Evolutionary conservation across 2,888 invertebrate species (phyloP).

Genomic region (Sarcophaga subvicina): DNA sequence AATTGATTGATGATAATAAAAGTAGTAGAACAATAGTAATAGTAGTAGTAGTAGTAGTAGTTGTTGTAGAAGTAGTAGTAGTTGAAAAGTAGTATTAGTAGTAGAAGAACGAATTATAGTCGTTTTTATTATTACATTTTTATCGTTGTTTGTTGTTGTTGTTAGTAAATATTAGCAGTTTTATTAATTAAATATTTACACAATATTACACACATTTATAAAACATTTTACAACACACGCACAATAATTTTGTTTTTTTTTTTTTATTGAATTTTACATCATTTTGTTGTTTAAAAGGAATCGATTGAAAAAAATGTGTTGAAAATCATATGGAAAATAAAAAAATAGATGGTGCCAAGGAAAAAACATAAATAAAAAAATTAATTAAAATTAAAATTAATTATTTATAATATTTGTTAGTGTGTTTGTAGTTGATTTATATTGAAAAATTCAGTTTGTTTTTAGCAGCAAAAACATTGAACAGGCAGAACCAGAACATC

Average conservation of each 20-base stretch:
- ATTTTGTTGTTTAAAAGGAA: neutral
- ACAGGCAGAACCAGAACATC: constrained; percentile 42
- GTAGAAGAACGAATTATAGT: neutral
- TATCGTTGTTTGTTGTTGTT: constrained; percentile 5
- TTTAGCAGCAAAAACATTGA: constrained; percentile 30
- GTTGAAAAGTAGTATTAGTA: neutral
- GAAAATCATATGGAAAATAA: neutral
- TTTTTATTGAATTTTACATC: no score
- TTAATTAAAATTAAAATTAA: neutral
- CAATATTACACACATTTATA: constrained; percentile 19
- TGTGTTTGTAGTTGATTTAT: constrained; percentile 27
- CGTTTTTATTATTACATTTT: no score
- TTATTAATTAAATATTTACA: constrained; percentile 60
- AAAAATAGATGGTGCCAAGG: constrained; percentile 18
- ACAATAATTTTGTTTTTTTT: neutral
- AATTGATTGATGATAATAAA: constrained; percentile 21
- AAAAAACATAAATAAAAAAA: constrained; percentile 1
- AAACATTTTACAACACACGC: constrained; percentile 32
- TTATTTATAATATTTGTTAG: constrained; percentile 28
- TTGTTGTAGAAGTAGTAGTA: constrained; percentile 2
- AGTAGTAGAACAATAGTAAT: constrained; percentile 2
- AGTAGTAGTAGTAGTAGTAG: constrained; percentile 6
- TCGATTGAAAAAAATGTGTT: constrained; percentile 14
- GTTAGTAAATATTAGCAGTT: constrained; percentile 1
- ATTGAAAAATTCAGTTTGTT: neutral